Conservation (phyloP, 2,797 vertebrate species). For the Potorous gilbertii region DNA sequence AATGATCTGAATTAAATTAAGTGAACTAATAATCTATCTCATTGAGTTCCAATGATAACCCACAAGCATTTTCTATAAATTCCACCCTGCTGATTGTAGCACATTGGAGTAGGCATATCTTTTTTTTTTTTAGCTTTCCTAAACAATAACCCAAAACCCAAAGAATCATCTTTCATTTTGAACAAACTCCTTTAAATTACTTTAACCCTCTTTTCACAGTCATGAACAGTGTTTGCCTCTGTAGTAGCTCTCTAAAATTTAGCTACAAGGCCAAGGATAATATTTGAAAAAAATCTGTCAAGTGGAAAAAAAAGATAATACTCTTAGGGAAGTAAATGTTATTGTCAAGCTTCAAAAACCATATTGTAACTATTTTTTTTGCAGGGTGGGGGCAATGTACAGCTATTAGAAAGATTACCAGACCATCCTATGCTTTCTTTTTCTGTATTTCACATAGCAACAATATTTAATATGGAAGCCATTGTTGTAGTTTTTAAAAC, state of each 20-base stretch:
- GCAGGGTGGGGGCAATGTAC: neutral
- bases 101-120: neutral
- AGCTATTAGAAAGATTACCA: constrained; percentile 4
- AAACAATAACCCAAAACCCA: neutral
- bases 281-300: constrained; percentile 18
- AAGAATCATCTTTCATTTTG: neutral
- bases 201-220: constrained; percentile 35
- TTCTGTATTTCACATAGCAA: neutral
- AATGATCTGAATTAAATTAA: neutral
- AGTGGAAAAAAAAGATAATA: constrained; percentile 18
- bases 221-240: constrained; percentile 18
- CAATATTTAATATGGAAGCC: neutral
- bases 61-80: neutral
- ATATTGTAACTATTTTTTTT: constrained; percentile 21
- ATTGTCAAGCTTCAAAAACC: constrained; percentile 31
- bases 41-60: neutral
- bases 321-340: constrained; percentile 25
- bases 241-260: neutral
- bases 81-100: neutral
- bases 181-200: constrained; percentile 13
- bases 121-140: neutral
- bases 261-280: constrained; percentile 37
- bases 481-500: neutral
- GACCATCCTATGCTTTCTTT: neutral
- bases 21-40: neutral